These are phyloP conservation scores for Microplitis mediator DNA, from an alignment of 1,140 invertebrate species.

Conservation along the genomic window DNA sequence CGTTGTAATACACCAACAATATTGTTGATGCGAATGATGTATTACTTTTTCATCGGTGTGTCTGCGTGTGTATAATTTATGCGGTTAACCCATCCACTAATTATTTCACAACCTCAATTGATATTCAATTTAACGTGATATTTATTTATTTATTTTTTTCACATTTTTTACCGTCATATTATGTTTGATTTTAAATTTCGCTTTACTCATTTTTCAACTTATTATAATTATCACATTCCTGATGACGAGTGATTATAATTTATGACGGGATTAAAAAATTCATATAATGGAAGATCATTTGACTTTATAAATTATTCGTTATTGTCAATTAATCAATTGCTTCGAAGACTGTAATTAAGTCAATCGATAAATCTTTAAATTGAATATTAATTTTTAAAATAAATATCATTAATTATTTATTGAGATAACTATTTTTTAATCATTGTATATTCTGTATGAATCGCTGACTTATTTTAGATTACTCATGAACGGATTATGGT, in stretches of 20 bases:
- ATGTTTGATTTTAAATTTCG: not conserved
- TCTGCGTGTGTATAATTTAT: conserved; percentile 16
- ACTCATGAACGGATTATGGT: too few species aligned
- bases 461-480: too few species aligned
- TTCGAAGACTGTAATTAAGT: not conserved
- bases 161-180: not conserved
- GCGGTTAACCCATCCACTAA: conserved; percentile 17
- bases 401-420: too few species aligned
- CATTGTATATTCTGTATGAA: too few species aligned
- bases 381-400: too few species aligned
- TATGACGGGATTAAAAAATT: not conserved
- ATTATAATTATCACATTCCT: not conserved
- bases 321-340: not conserved
- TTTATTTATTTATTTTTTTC: conserved; percentile 7
- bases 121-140: conserved; percentile 15
- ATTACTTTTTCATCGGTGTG: not conserved
- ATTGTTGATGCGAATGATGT: conserved; percentile 11
- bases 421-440: too few species aligned
- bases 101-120: conserved; percentile 26
- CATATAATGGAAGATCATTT: not conserved
- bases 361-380: not conserved
- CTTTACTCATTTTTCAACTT: not conserved
- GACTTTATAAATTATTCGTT: not conserved
- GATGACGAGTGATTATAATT: not conserved
- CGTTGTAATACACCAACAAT: too few species aligned